These are phyloP conservation scores for Colostygia pectinataria DNA, from an alignment of 2,888 invertebrate genomes.

Conservation along the genomic window DNA sequence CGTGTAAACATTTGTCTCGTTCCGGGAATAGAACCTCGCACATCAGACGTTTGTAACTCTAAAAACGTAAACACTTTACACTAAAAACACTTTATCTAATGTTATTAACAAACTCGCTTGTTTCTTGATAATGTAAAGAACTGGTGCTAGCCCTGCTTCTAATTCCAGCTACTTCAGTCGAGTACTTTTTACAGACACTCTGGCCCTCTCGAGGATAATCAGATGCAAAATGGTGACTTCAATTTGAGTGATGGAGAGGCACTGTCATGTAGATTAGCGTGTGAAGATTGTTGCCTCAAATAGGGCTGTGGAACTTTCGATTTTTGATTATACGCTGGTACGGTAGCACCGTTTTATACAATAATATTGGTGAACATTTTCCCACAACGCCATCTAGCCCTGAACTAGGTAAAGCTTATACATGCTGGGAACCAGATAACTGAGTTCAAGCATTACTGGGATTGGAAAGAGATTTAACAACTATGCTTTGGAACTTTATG, in stretches of 20 bases:
- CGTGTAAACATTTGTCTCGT: no score
- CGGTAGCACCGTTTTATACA: not conserved
- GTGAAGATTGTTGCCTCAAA: conserved; percentile 4
- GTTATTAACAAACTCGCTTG: not conserved
- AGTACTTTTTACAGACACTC: conserved; percentile 72
- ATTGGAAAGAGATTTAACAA: no score
- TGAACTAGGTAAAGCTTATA: no score
- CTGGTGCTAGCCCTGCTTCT: conserved; percentile 38
- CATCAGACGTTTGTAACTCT: no score
- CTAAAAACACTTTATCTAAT: no score
- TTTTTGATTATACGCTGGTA: not conserved
- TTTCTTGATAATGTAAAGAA: not conserved
- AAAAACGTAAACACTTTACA: no score
- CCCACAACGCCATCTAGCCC: no score
- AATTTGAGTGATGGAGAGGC: conserved; percentile 48
- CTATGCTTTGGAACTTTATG: no score
- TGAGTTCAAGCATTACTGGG: no score
- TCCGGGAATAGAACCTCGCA: no score
- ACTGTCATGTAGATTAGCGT: conserved; percentile 28
- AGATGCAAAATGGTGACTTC: conserved; percentile 57
- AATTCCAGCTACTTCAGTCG: conserved; percentile 62
- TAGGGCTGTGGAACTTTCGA: not conserved
- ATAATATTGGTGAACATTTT: no score
- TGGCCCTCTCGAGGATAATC: conserved; percentile 65
- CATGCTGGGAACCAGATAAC: no score